Base-by-base conservation (phyloP, 2,888 invertebrate genomes). In the Aspidiotus rigidus region DNA sequence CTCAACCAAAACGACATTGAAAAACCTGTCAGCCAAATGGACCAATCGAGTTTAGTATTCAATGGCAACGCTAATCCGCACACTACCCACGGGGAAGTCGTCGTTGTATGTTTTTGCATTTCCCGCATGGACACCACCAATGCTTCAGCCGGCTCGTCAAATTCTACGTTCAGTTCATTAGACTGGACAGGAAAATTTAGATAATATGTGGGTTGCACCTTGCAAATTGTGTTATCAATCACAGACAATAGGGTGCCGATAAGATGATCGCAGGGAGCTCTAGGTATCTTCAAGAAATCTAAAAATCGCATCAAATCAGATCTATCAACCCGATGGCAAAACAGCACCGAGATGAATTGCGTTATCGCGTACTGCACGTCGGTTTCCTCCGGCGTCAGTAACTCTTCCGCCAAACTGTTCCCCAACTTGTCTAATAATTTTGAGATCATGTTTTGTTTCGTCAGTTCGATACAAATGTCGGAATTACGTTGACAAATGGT, bases 11-110 rank as follows among this genome's bases (percentile, higher is more conserved):
- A 76, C 3, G 80, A 78, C 42, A 81, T 77, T 7, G 84, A 82
- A 77, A 84, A 85, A n/a, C 86, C 86, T 59, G 80, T 80, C 72
- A 81, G 75, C 85, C 85, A 85, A 71, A 84, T 80, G 71, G 83
- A 82, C 86, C 86, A 86, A 72, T 81, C 81, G 73, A 81, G 79
- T 74, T 81, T 81, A 76, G 74, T 72, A 53, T 74, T 75, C 54
- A 77, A 72, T 7, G 77, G 76, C 7, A 77, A 70, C 63, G 75
- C 74, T 69, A 78, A 74, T 70, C 81, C 82, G 70, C 73, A 73
- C 61, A 74, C 69, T 0, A 74, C 73, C 76, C 76, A 76, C 42
- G 75, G 73, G 15, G 69, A 62, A 42, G 57, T 44, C 11, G 39
- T 67, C 56, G 67, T 57, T 41, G 62, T 63, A 55, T 70, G 70